Evolutionary conservation across 2,113 vertebrate genomes (phyloP), one percentile per base, ranked within the genome.

Genomic region (Phoenicopterus ruber): DNA sequence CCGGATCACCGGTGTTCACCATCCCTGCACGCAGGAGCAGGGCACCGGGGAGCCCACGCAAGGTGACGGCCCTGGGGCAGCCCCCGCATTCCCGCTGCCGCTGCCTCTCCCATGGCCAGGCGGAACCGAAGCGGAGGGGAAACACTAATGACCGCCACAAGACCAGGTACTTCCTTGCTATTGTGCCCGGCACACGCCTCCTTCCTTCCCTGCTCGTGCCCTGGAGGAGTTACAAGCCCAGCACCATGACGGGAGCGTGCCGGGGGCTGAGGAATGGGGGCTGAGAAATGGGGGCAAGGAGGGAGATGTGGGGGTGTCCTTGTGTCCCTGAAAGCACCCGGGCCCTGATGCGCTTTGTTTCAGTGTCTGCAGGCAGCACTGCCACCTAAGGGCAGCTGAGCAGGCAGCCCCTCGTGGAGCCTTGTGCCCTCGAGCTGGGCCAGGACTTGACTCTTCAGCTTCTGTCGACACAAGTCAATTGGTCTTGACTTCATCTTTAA

Each of bases 141-240:
- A 96, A 52, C 42, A 19, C 25, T 78, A 36, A 40, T 69, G 49
- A 93, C 49, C 16, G 2, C 72, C 46, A 32, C 71, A 85, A 89
- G 71, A 72, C 71, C 65, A 91, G 83, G 65, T 93, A 92, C 46
- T 96, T 97, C 95, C 90, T 94, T 66, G 72, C 65, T 81, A 9
- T 91, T 69, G 42, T 96, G 71, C 24, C 34, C 3, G 4, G 54
- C 90, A 87, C 85, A 65, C 7, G 10, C 49, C 57, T 85, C 49
- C 49, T 96, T 97, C 94, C 95, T 96, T 95, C 91, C 71, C 34
- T 50, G 1, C 36, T 34, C 24, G 3, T 4, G 3, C 22, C 38
- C 19, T 46, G 38, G 44, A 82, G 18, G 40, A 70, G 25, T 36
- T 54, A 38, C 17, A 67, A 79, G 18, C 31, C 34, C n/a, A n/a